A percentile compares a stretch with the other conserved stretches of the same genome.
Conservation (phyloP, 2,797 vertebrate species). For the Eulemur albifrons region DNA sequence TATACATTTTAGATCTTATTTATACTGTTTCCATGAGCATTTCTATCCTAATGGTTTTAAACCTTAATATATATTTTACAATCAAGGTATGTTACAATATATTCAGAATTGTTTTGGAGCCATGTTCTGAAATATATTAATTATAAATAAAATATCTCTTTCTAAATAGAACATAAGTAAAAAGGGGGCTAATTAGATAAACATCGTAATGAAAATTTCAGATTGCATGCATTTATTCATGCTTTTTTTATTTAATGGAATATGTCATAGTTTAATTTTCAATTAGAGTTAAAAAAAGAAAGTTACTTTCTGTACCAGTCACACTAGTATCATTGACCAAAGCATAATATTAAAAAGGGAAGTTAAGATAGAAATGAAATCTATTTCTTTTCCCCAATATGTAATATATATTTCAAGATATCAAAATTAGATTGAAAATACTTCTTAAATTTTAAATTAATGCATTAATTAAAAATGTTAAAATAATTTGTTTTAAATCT, state of each 20-base stretch:
- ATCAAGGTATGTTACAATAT: not conserved
- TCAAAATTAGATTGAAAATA: slow-evolving; percentile 28
- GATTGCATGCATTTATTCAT: not conserved
- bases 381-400: not conserved
- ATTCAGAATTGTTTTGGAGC: slow-evolving; percentile 22
- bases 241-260: not conserved
- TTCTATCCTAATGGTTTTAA: slow-evolving; percentile 34
- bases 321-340: not conserved
- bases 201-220: slow-evolving; percentile 37
- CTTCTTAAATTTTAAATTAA: slow-evolving; percentile 29
- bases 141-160: slow-evolving; percentile 44
- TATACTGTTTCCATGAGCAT: not conserved
- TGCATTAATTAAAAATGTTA: slow-evolving; percentile 7
- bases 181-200: not conserved
- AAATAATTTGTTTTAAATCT: not conserved
- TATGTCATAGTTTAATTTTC: slow-evolving; percentile 23
- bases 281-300: not conserved
- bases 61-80: not conserved
- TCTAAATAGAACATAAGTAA: slow-evolving; percentile 30
- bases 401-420: not conserved
- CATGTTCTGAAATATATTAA: not conserved
- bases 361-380: slow-evolving; percentile 35
- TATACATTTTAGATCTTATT: not conserved
- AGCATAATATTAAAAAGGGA: slow-evolving; percentile 35
- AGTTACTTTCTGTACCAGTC: not conserved